Base-by-base conservation (phyloP, 2,888 invertebrate genomes). In the Drosophila lacicola region DNA sequence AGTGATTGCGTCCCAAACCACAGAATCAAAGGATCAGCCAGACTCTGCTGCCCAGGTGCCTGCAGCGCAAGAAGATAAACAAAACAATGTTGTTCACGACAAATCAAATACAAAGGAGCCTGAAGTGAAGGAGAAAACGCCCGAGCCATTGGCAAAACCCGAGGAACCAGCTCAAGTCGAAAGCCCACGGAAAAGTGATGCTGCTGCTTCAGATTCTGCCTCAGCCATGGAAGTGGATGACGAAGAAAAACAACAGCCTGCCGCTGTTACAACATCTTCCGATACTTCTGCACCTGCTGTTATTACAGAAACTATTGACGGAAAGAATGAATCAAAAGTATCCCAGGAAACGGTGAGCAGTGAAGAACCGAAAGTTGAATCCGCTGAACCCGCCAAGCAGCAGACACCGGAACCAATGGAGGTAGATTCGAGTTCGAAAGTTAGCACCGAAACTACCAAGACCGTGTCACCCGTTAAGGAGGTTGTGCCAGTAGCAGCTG, bases 351-450 rank as follows among this genome's bases (percentile, higher is more conserved):
- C 55, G 37, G 53, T 47, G 5, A 64, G 54, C n/a, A 34, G 57
- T 25, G 65, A 69, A 41, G 74, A 70, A 36, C 55, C 76, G 33
- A 76, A 70, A 60, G 45, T 25, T 2, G 57, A 45, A 14, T 4
- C 71, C 56, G 57, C 64, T 21, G 70, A 74, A 61, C 60, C 67
- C 19, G 66, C 64, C 41, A 87, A 89, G 76, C 82, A 82, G 45
- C 74, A 67, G 47, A 84, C 83, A 21, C 88, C 90, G 14, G 92
- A 92, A 66, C 87, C 91, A 11, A 92, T 92, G 92, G 92, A 92
- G 49, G 89, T 92, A 29, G 92, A 92, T 82, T 74, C 65, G 4
- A 83, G 81, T 63, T 69, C 84, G 21, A 86, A 82, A 58, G 69
- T 61, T 45, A 77, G 75, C 68, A 45, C 65, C 9, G 68, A 82